Evolutionary conservation across 2,888 invertebrate species (phyloP).

Genomic region (Junonia oenone): DNA sequence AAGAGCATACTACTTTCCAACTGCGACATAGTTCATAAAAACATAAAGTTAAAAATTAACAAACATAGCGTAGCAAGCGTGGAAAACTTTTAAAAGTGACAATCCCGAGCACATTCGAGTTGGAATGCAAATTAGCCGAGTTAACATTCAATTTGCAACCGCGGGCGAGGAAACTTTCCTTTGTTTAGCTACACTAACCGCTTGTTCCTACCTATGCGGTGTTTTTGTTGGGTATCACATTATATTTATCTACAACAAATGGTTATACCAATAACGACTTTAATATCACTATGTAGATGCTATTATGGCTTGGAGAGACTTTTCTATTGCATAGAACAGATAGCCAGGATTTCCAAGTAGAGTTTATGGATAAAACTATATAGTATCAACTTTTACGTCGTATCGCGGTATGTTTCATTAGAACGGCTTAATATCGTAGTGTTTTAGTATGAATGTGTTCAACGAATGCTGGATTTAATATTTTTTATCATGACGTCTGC

Average conservation of each 20-base stretch:
- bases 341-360: conserved; percentile 22
- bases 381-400: conserved; percentile 4
- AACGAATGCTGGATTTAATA: neutral
- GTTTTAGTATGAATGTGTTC: conserved; percentile 2
- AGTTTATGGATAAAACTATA: conserved; percentile 19
- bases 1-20: too few relatives aligned
- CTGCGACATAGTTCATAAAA: too few relatives aligned
- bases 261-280: neutral
- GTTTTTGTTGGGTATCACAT: conserved; percentile 22
- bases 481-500: neutral
- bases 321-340: conserved; percentile 1
- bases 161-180: conserved; percentile 42
- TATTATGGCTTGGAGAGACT: neutral
- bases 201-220: conserved; percentile 30
- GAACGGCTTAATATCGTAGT: conserved; percentile 3
- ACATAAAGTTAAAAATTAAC: neutral
- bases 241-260: conserved; percentile 16
- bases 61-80: neutral
- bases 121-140: conserved; percentile 50
- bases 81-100: conserved; percentile 25
- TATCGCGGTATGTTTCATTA: conserved; percentile 16
- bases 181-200: conserved; percentile 38
- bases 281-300: neutral
- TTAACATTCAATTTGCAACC: conserved; percentile 55
- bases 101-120: conserved; percentile 24